Evolutionary conservation across 2,113 vertebrate species (phyloP), one percentile per base, ranked within the genome.

Genomic region (Mohoua ochrocephala): DNA sequence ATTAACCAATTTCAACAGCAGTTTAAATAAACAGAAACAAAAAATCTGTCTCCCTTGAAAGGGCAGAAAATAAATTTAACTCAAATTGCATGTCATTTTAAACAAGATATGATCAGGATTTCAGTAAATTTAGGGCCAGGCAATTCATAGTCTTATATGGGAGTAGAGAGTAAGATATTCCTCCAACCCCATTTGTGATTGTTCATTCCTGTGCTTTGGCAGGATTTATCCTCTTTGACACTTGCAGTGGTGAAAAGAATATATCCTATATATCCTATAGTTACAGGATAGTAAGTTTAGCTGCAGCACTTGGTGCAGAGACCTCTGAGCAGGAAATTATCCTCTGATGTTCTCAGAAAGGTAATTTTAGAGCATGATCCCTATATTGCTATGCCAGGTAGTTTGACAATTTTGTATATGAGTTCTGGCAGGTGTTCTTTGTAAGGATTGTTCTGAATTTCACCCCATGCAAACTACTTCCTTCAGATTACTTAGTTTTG

Each of bases 1-100:
- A 98, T 98, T 98, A 98, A 96, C 86, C 95, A 97, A 96, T 98
- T 98, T 96, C 97, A 97, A 76, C 93, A 97, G 95, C 97, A 97
- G 94, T 98, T 98, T 98, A 97, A 97, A 97, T 95, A 97, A 95
- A 97, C 86, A 97, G 92, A 93, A 95, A 82, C 87, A 88, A 91
- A 90, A 96, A 96, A 92, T 96, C 94, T 95, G 74, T 90, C 81
- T 93, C 84, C 84, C 84, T 91, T 94, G 85, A 96, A 98, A 97
- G 84, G 77, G 74, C 80, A 96, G 75, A 91, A 97, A 92, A 81
- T 84, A 96, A 88, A 96, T 96, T 94, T 96, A 75, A 30, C 94
- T 75, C 59, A 79, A 80, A 96, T 78, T 94, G 45, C 81, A 57
- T 50, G 76, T 83, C 63, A 83, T 23, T 80, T 94, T 80, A 75